Evolutionary conservation across 2,888 invertebrate genomes (phyloP).

Genomic region (Trichopria drosophilae): DNA sequence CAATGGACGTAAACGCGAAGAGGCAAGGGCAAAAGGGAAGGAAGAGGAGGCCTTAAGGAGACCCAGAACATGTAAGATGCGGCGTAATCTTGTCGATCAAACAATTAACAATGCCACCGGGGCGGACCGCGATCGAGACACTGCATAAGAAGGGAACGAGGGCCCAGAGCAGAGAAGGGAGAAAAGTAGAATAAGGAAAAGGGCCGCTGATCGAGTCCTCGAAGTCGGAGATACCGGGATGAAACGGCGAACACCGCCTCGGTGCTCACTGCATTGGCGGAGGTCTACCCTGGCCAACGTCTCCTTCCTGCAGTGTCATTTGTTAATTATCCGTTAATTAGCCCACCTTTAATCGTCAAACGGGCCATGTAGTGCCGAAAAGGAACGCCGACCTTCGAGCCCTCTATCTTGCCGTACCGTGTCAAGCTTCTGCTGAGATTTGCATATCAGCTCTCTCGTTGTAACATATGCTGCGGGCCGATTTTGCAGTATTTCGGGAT

Average conservation of each 20-base stretch:
- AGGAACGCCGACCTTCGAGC: too few relatives aligned
- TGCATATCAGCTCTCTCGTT: too few relatives aligned
- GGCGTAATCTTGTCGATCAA: constrained; percentile 59
- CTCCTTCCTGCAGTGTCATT: constrained; percentile 54
- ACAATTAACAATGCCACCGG: constrained; percentile 57
- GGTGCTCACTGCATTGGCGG: constrained; percentile 32
- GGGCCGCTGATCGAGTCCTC: constrained; percentile 32
- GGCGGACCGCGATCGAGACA: constrained; percentile 12
- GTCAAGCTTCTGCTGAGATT: too few relatives aligned
- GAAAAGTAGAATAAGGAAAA: constrained; percentile 38
- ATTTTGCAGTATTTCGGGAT: too few relatives aligned
- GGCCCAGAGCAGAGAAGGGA: constrained; percentile 28
- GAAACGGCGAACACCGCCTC: constrained; percentile 41
- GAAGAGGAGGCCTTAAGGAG: constrained; percentile 36
- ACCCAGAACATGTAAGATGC: constrained; percentile 55
- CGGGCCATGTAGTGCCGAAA: constrained; percentile 15
- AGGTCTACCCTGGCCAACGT: constrained; percentile 39
- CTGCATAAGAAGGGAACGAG: constrained; percentile 33
- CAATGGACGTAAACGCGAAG: constrained; percentile 4
- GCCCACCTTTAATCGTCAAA: constrained; percentile 52
- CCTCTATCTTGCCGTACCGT: too few relatives aligned
- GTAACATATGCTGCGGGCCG: too few relatives aligned
- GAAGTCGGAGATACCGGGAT: constrained; percentile 41
- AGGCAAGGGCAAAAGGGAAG: constrained; percentile 29
- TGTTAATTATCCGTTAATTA: constrained; percentile 59